Percentiles rank a stretch among this genome's conserved stretches.
Evolutionary conservation across 2,113 vertebrate species (phyloP).

Genomic region (Odocoileus hemionus): DNA sequence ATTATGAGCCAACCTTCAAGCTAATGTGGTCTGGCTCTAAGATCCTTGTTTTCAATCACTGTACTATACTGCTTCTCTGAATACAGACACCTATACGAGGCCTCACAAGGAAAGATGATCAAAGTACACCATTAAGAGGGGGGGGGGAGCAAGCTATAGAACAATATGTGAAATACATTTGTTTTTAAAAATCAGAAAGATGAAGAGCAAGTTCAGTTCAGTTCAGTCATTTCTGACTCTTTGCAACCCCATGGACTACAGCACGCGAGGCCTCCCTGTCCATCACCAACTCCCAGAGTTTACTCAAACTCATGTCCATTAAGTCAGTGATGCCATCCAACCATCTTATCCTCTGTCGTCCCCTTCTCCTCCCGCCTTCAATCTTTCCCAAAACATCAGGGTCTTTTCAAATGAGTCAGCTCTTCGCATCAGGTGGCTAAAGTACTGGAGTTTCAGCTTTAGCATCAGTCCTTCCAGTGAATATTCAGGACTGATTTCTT

Average conservation of each 20-base stretch:
- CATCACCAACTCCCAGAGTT: neutral
- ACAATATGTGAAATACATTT: neutral
- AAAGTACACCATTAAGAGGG: neutral
- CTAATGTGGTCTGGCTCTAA: neutral
- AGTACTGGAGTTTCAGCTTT: neutral
- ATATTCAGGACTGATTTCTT: rapidly evolving
- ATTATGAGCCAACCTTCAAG: neutral
- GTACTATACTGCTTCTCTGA: neutral
- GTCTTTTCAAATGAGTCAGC: neutral
- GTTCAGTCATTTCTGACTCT: neutral
- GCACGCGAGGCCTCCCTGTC: neutral
- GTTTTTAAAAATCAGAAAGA: neutral
- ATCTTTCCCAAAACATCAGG: neutral
- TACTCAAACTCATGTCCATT: neutral
- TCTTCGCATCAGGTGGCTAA: neutral
- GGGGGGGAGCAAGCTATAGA: neutral
- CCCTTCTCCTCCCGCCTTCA: neutral
- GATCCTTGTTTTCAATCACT: neutral
- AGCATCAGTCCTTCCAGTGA: neutral
- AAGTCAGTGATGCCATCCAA: neutral
- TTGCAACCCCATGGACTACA: neutral
- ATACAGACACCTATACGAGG: neutral
- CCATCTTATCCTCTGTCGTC: neutral
- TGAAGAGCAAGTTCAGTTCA: neutral
- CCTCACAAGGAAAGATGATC: neutral